phyloP scores from a whole-genome alignment of 2,888 invertebrate genomes.

The Philaethria dido region DNA sequence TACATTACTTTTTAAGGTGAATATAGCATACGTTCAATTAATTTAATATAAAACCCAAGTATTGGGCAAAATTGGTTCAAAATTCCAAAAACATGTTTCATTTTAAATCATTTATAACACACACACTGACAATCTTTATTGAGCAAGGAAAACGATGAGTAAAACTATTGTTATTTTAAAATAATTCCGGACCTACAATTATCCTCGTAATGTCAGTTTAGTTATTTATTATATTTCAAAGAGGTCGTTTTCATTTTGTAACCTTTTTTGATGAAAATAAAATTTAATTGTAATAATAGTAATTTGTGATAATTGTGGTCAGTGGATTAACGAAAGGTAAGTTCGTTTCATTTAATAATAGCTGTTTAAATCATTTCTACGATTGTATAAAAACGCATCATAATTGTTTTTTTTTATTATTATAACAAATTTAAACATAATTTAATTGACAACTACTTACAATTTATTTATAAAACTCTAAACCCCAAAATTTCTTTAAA shows the following conservation, averaged over 20 bases:
- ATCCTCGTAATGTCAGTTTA: slow-evolving; percentile 9
- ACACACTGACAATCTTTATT: neutral
- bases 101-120: neutral
- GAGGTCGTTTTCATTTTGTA: neutral
- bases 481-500: too few relatives aligned
- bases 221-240: neutral
- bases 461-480: too few relatives aligned
- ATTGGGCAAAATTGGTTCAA: neutral
- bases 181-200: neutral
- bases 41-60: neutral
- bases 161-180: neutral
- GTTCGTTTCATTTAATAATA: neutral
- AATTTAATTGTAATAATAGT: neutral
- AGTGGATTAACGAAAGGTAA: neutral
- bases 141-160: slow-evolving; percentile 5
- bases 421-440: too few relatives aligned
- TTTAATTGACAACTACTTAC: too few relatives aligned
- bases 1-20: too few relatives aligned
- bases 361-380: too few relatives aligned
- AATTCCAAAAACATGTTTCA: neutral
- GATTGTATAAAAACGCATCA: too few relatives aligned
- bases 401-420: too few relatives aligned
- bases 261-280: neutral
- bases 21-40: too few relatives aligned
- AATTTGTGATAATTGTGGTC: too few relatives aligned